Evolutionary conservation across 1,140 invertebrate species (phyloP).

Genomic region (Drosophila sp.): DNA sequence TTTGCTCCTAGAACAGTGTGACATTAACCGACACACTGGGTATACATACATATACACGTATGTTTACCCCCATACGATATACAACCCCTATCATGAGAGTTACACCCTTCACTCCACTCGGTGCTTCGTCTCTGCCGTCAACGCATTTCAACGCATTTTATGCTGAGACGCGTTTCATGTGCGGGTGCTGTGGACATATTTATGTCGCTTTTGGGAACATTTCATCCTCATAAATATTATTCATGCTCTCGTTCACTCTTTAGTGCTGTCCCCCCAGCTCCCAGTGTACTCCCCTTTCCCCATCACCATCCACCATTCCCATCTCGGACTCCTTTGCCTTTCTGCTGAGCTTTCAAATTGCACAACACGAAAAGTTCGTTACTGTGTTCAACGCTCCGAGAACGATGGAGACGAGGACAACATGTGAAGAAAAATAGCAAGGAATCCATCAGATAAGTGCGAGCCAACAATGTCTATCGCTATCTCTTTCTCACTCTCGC

Average conservation of each 20-base stretch:
- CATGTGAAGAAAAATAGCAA: slow-evolving; percentile 69
- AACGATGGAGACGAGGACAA: slow-evolving; percentile 23
- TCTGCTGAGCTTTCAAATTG: slow-evolving; percentile 75
- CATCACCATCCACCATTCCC: slow-evolving; percentile 8
- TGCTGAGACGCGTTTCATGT: slow-evolving; percentile 73
- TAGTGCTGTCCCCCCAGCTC: slow-evolving; percentile 26
- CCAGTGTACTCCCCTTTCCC: neutral
- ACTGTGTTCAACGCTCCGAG: slow-evolving; percentile 53
- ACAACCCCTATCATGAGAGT: slow-evolving; percentile 27
- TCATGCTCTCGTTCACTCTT: slow-evolving; percentile 78
- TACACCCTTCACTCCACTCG: neutral
- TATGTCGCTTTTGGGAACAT: slow-evolving; percentile 84
- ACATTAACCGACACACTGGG: slow-evolving; percentile 5
- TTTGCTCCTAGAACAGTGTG: slow-evolving; percentile 1
- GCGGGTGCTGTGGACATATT: slow-evolving; percentile 84
- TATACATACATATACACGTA: neutral
- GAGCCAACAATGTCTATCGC: slow-evolving; percentile 48
- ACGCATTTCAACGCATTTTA: slow-evolving; percentile 70
- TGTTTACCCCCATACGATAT: slow-evolving; percentile 5
- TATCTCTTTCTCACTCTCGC: slow-evolving; percentile 12
- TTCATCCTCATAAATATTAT: slow-evolving; percentile 84
- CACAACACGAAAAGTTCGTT: slow-evolving; percentile 67
- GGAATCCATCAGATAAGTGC: slow-evolving; percentile 77
- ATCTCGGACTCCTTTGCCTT: slow-evolving; percentile 22
- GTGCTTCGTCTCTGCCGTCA: neutral